These are phyloP conservation scores for Amblyopsis rosae DNA, from an alignment of 2,113 vertebrate genomes.

Conservation along the genomic window DNA sequence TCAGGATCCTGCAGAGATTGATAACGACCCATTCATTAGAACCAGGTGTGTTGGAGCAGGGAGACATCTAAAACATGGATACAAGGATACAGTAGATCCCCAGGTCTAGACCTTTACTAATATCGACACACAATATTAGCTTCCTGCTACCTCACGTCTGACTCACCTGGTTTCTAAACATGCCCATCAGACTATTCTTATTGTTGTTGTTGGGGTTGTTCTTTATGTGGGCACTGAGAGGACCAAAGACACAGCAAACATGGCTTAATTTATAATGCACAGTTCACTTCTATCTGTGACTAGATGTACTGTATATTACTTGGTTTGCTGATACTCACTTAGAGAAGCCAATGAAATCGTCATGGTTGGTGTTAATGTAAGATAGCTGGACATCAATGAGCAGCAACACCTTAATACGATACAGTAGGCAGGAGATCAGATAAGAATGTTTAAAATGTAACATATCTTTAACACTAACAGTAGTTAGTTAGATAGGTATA, in stretches of 20 bases:
- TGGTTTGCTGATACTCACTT: constrained; percentile 78
- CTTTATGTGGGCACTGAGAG: constrained; percentile 82
- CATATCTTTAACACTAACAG: not conserved
- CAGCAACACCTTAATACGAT: constrained; percentile 79
- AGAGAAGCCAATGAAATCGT: constrained; percentile 93
- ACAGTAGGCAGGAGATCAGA: not conserved
- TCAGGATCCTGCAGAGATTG: too few relatives aligned
- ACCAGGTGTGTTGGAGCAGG: too few relatives aligned
- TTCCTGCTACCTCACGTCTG: too few relatives aligned
- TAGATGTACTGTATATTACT: not conserved
- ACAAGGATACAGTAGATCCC: too few relatives aligned
- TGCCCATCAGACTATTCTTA: constrained; percentile 71
- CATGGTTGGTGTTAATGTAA: constrained; percentile 95
- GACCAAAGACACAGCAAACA: not conserved
- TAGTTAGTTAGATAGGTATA: too few relatives aligned
- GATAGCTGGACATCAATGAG: constrained; percentile 91
- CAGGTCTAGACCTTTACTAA: not conserved
- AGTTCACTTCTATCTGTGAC: not conserved
- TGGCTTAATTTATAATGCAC: not conserved
- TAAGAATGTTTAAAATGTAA: not conserved
- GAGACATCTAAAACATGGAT: too few relatives aligned
- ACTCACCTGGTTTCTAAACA: constrained; percentile 87
- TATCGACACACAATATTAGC: too few relatives aligned
- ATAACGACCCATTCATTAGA: too few relatives aligned
- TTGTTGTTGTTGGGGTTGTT: constrained; percentile 76